Evolutionary conservation across 2,888 invertebrate genomes (phyloP).

Genomic region (Nesidiocoris tenuis): DNA sequence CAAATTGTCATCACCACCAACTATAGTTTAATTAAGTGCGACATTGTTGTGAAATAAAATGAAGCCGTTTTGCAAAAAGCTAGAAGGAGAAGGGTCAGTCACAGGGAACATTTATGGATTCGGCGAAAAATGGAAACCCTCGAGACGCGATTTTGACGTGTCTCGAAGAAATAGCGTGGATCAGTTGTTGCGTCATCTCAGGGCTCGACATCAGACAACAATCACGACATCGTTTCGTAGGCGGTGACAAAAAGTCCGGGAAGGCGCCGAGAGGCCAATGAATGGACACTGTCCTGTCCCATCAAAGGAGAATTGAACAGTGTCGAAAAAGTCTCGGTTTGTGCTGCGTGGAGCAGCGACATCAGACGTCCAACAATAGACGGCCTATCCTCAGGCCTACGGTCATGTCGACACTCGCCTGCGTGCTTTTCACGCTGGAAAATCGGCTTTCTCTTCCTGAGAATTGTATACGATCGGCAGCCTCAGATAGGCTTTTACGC

Average conservation of each 20-base stretch:
- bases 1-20: no score
- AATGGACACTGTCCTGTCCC: background rate
- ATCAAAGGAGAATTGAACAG: background rate
- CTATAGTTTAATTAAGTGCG: no score
- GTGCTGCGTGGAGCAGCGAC: background rate
- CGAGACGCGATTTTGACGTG: background rate
- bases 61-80: no score
- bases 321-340: background rate
- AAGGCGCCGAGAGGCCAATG: background rate
- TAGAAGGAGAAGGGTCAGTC: no score
- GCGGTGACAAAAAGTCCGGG: background rate
- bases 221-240: background rate
- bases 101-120: no score
- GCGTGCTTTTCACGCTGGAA: background rate
- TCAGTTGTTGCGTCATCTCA: background rate
- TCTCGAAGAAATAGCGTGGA: background rate
- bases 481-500: no score
- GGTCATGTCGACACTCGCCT: background rate
- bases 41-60: no score
- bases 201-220: background rate
- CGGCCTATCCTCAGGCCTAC: background rate
- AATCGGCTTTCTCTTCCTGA: background rate
- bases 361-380: background rate
- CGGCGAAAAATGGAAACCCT: background rate
- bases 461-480: no score